Conservation (phyloP, 2,888 invertebrate species). For the Orthosia gracilis region DNA sequence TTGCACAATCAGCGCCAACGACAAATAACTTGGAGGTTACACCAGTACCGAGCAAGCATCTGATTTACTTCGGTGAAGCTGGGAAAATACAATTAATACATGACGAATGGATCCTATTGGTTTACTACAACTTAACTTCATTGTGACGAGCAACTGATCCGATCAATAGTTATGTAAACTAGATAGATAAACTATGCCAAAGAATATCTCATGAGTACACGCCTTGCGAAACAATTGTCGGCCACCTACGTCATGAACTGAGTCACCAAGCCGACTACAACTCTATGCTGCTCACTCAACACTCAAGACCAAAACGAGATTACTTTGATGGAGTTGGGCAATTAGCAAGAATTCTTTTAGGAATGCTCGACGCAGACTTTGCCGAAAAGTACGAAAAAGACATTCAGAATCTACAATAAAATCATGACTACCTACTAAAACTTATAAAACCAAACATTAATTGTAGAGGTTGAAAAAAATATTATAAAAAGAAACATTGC, state of each 20-base stretch:
- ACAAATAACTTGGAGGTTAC: no score
- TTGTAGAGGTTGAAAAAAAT: slow-evolving; percentile 26
- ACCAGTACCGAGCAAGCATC: no score
- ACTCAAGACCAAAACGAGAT: slow-evolving; percentile 6
- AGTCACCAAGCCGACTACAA: no score
- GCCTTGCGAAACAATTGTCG: no score
- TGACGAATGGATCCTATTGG: slow-evolving; percentile 1
- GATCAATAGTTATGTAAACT: slow-evolving; percentile 2
- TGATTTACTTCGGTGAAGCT: background rate
- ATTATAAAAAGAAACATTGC: slow-evolving; percentile 12
- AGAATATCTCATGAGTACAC: no score
- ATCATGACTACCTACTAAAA: background rate
- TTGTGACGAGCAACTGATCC: background rate
- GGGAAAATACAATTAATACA: slow-evolving; percentile 1
- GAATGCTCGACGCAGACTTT: slow-evolving; percentile 3
- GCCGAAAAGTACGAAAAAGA: slow-evolving; percentile 7
- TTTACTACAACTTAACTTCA: slow-evolving; percentile 5
- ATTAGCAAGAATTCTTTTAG: slow-evolving; percentile 6
- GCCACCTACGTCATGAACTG: no score
- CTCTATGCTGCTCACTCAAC: no score
- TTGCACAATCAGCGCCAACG: no score
- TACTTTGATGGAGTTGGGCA: slow-evolving; percentile 11
- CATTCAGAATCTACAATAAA: background rate
- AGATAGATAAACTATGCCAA: background rate
- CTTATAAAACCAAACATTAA: slow-evolving; percentile 21